These are phyloP conservation scores for Meiosimyza decipiens DNA, from an alignment of 2,888 invertebrate species.

Conservation along the genomic window DNA sequence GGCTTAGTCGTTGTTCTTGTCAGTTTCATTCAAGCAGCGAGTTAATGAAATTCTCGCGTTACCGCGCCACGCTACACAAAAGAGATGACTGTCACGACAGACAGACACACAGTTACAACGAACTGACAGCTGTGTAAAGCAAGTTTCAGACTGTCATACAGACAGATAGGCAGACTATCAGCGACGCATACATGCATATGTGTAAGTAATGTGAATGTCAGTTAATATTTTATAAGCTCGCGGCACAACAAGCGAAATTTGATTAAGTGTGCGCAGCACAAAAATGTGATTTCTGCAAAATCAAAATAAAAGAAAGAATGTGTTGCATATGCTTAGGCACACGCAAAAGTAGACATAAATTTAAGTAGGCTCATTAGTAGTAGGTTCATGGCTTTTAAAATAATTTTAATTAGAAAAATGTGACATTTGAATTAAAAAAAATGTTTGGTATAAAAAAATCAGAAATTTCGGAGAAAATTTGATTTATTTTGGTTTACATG, in stretches of 20 bases:
- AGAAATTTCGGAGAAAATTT: too few species aligned
- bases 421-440: too few species aligned
- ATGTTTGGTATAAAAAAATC: too few species aligned
- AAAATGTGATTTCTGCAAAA: slow-evolving; percentile 4
- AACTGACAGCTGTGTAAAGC: neutral
- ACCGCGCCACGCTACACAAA: neutral
- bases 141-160: neutral
- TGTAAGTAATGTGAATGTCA: slow-evolving; percentile 23
- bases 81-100: neutral
- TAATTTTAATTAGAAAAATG: too few species aligned
- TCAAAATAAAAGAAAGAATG: neutral
- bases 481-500: too few species aligned
- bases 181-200: too few species aligned
- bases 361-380: too few species aligned
- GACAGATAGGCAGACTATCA: neutral
- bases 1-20: neutral
- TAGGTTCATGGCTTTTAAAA: too few species aligned
- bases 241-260: slow-evolving; percentile 15
- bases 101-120: slow-evolving; percentile 5
- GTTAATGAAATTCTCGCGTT: slow-evolving; percentile 26
- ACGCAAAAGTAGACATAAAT: neutral
- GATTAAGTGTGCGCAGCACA: slow-evolving; percentile 2
- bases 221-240: slow-evolving; percentile 53
- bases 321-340: slow-evolving; percentile 19
- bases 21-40: neutral